phyloP scores from a whole-genome alignment of 1,140 invertebrate genomes.

The Ceratoteleas bidentatus region DNA sequence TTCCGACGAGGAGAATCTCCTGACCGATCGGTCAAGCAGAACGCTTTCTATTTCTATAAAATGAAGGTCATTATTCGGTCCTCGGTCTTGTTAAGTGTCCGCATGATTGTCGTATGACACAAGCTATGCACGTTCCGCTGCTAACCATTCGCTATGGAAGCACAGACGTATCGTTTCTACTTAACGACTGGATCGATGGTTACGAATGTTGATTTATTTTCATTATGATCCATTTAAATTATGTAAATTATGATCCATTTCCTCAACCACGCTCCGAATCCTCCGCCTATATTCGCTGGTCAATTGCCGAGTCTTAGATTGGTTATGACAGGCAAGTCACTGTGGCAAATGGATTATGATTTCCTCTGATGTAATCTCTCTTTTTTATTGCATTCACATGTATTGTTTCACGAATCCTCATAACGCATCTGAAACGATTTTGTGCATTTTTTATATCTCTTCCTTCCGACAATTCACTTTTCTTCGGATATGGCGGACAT shows the following conservation, averaged over 20 bases:
- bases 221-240: constrained; percentile 18
- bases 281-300: background rate
- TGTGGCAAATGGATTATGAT: too few species aligned
- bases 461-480: constrained; percentile 1
- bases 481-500: background rate
- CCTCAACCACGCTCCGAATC: constrained; percentile 2
- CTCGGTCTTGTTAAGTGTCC: constrained; percentile 50
- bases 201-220: background rate
- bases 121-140: constrained; percentile 47
- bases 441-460: background rate
- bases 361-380: too few species aligned
- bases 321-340: background rate
- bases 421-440: too few species aligned
- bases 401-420: too few species aligned
- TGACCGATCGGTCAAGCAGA: constrained; percentile 53
- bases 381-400: too few species aligned
- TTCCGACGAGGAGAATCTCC: constrained; percentile 34
- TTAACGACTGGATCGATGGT: constrained; percentile 31
- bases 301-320: background rate
- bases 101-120: constrained; percentile 45
- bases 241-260: constrained; percentile 20
- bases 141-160: constrained; percentile 45
- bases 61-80: constrained; percentile 64
- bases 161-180: constrained; percentile 33
- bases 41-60: constrained; percentile 66